Percentiles rank a stretch among this genome's conserved stretches.
Evolutionary conservation across 2,888 invertebrate species (phyloP).

Genomic region (Neoascia interrupta): DNA sequence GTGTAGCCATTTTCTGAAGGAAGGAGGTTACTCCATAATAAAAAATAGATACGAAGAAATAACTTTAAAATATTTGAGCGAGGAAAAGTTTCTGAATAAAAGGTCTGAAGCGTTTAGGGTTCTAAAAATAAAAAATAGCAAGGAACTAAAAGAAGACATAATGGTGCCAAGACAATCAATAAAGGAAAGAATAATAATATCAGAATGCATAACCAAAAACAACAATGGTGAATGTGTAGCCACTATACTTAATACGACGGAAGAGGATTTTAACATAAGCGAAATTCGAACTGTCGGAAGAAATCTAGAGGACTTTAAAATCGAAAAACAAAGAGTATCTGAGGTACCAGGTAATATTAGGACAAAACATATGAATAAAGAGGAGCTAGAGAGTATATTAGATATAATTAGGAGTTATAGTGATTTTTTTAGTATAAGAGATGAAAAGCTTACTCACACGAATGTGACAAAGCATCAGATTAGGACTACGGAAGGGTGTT

Average conservation of each 20-base stretch:
- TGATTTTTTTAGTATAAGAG: slow-evolving; percentile 11
- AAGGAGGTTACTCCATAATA: slow-evolving; percentile 28
- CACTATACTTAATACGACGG: too few relatives aligned
- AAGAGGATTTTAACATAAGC: background rate
- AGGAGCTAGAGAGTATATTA: background rate
- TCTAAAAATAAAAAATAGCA: background rate
- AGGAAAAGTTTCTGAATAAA: background rate
- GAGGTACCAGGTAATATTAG: slow-evolving; percentile 7
- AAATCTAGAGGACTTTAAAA: background rate
- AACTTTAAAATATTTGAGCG: slow-evolving; percentile 12
- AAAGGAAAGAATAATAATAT: background rate
- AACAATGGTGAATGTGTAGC: background rate
- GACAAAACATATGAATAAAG: slow-evolving; percentile 4
- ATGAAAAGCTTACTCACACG: slow-evolving; percentile 15
- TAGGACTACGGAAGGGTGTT: background rate
- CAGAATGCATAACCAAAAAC: background rate
- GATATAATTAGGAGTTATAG: slow-evolving; percentile 6
- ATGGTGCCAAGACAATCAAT: background rate
- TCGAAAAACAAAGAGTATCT: background rate
- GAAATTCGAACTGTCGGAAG: background rate
- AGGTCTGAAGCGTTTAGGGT: background rate
- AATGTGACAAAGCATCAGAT: slow-evolving; percentile 3
- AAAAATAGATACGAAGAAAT: slow-evolving; percentile 13
- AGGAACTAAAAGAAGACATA: background rate
- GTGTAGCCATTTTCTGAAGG: slow-evolving; percentile 16